A percentile compares a stretch with the other conserved stretches of the same genome.
Evolutionary conservation across 2,888 invertebrate genomes (phyloP).

Genomic region (Neuroscelio doddi): DNA sequence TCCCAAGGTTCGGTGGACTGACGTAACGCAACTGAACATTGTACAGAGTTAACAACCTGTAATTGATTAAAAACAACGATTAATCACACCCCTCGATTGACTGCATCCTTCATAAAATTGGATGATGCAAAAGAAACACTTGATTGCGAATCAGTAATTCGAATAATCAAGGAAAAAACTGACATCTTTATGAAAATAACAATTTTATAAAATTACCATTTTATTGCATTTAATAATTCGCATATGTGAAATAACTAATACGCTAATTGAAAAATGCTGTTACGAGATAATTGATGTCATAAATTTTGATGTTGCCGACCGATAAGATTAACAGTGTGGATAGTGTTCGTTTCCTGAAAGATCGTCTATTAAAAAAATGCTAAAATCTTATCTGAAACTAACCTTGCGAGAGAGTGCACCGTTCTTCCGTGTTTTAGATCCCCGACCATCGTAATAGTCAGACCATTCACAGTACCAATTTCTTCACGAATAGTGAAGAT

Average conservation of each 20-base stretch:
- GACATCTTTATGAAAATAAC: background rate
- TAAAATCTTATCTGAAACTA: conserved; percentile 12
- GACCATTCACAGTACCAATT: conserved; percentile 97
- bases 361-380: background rate
- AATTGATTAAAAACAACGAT: conserved; percentile 14
- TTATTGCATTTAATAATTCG: too few relatives aligned
- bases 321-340: too few relatives aligned
- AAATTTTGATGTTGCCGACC: too few relatives aligned
- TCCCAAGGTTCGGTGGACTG: conserved; percentile 87
- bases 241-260: background rate
- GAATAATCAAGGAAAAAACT: background rate
- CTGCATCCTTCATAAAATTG: conserved; percentile 3
- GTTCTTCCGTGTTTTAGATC: conserved; percentile 98
- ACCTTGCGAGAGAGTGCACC: conserved; percentile 95
- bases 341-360: too few relatives aligned
- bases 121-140: background rate
- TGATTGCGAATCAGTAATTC: background rate
- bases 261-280: too few relatives aligned
- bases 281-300: too few relatives aligned
- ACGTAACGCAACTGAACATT: conserved; percentile 95
- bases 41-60: conserved; percentile 89
- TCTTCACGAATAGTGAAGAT: conserved; percentile 99
- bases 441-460: conserved; percentile 98
- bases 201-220: too few relatives aligned
- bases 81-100: background rate